Evolutionary conservation across 2,113 vertebrate species (phyloP).

Genomic region (Uropsilus gracilis): DNA sequence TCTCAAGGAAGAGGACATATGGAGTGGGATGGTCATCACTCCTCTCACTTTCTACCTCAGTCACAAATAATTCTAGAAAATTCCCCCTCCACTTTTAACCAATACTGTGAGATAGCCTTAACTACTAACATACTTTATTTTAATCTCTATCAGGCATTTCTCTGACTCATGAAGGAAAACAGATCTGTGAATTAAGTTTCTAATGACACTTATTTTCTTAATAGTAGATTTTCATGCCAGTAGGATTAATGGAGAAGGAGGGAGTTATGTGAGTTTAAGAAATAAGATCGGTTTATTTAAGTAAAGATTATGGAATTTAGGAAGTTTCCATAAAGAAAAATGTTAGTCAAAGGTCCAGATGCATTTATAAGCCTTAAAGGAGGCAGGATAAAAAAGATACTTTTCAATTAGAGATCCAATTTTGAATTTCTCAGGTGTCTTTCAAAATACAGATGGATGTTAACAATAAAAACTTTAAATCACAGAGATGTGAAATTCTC

Average conservation of each 20-base stretch:
- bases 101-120: neutral
- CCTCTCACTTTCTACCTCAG: neutral
- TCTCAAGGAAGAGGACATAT: neutral
- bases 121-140: neutral
- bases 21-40: accelerated
- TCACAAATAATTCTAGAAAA: slow-evolving; percentile 30
- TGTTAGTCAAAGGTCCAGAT: neutral
- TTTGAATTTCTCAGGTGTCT: neutral
- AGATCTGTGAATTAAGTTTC: neutral
- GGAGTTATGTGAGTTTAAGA: neutral
- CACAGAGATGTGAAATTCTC: no score
- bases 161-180: neutral
- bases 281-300: neutral
- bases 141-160: neutral
- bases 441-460: slow-evolving; percentile 1
- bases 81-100: neutral
- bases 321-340: neutral
- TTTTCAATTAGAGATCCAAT: neutral
- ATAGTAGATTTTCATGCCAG: neutral
- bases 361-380: neutral
- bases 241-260: neutral
- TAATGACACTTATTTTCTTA: neutral
- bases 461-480: neutral
- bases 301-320: neutral
- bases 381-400: neutral